Conservation (phyloP, 1,140 invertebrate species). For the Drosophila funebris region DNA sequence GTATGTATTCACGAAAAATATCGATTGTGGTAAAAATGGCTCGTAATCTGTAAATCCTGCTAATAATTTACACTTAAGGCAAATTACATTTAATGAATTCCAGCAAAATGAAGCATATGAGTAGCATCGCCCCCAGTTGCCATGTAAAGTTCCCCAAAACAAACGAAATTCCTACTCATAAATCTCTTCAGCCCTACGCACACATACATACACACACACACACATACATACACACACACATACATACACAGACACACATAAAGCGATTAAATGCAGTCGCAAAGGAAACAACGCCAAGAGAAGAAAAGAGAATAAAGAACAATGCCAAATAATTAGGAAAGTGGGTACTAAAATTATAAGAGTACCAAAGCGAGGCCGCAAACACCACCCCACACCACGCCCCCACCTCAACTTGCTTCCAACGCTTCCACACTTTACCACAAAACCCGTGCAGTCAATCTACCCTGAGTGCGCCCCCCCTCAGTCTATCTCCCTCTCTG, state of each 20-base stretch:
- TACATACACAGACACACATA: conserved; percentile 13
- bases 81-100: conserved; percentile 22
- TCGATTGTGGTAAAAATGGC: not conserved
- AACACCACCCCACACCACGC: not conserved
- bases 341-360: conserved; percentile 49
- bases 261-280: conserved; percentile 47
- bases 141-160: not conserved
- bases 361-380: not conserved
- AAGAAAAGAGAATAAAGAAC: conserved; percentile 28
- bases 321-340: conserved; percentile 46
- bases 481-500: not conserved
- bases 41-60: not conserved
- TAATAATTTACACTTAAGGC: conserved; percentile 3
- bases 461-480: no score
- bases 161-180: conserved; percentile 21
- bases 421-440: no score
- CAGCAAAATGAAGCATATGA: conserved; percentile 1
- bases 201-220: not conserved
- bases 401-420: no score
- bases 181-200: conserved; percentile 17
- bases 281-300: conserved; percentile 2
- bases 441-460: not conserved
- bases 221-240: not conserved
- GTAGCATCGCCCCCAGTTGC: not conserved
- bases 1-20: not conserved